These are phyloP conservation scores for Druon quercuslanigerum DNA, from an alignment of 1,140 invertebrate genomes.

Conservation along the genomic window DNA sequence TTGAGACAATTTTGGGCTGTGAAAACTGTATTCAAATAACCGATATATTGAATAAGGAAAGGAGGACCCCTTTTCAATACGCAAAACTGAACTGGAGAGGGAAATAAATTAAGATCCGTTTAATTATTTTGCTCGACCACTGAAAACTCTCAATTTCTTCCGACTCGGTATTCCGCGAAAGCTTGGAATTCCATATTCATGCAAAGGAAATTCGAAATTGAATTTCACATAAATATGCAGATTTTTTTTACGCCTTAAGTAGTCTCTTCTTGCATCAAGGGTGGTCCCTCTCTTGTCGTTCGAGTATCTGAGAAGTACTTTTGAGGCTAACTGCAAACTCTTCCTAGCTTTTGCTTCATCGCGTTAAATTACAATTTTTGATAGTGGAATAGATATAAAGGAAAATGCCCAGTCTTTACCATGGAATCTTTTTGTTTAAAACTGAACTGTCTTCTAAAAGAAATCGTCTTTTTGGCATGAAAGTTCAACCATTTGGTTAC, in stretches of 20 bases:
- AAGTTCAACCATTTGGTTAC: too few relatives aligned
- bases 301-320: conserved; percentile 1
- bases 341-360: not conserved
- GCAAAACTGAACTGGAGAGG: not conserved
- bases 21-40: too few relatives aligned
- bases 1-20: too few relatives aligned
- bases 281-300: conserved; percentile 11
- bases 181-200: conserved; percentile 23
- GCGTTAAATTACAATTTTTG: not conserved
- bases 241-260: conserved; percentile 21
- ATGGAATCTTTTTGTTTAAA: too few relatives aligned
- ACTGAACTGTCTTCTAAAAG: too few relatives aligned
- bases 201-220: conserved; percentile 16
- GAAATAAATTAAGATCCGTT: conserved; percentile 5
- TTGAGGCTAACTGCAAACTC: conserved; percentile 12
- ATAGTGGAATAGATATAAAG: too few relatives aligned
- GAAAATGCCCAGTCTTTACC: too few relatives aligned
- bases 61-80: not conserved
- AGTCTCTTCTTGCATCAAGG: not conserved
- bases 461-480: too few relatives aligned
- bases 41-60: not conserved
- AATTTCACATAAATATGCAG: conserved; percentile 28
- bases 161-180: conserved; percentile 1
- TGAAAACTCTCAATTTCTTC: not conserved
- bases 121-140: conserved; percentile 20